phyloP scores from a whole-genome alignment of 2,113 vertebrate species.

The cattle (Bos taurus) region ARS-UCD2.0 NC_037337.1:66887501-66888000 shows the following conservation, averaged over 20 bases:
- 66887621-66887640: neutral
- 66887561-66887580: neutral
- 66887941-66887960: neutral
- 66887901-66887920: neutral
- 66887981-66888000: neutral
- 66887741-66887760: neutral
- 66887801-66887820: neutral
- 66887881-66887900: neutral
- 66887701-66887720: neutral
- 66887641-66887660: neutral
- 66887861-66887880: neutral
- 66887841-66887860: neutral
- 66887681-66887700: neutral
- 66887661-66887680: neutral
- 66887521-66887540: neutral
- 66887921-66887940: neutral
- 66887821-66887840: neutral
- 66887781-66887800: neutral
- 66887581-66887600: neutral
- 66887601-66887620: neutral
- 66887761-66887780: neutral
- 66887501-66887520: neutral
- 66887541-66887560: too few species aligned
- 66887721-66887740: neutral
- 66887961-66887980: neutral